Evolutionary conservation across 2,113 vertebrate genomes (phyloP), one percentile per base, ranked within the genome.

Genomic region (Brachyistius frenatus): DNA sequence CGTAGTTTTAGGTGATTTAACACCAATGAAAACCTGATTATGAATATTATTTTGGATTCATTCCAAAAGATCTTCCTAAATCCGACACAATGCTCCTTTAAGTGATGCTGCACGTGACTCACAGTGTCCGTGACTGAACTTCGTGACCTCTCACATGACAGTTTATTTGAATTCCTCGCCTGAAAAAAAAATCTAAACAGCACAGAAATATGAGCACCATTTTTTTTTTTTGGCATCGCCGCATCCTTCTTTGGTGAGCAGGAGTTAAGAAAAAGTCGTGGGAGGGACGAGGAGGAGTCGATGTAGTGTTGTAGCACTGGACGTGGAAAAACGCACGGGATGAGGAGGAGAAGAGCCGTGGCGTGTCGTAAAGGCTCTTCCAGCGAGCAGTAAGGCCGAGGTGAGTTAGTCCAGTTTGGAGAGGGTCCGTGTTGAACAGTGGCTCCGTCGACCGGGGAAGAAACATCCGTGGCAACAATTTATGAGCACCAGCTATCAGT

Each of bases 401-500:
- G 89, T 94, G 93, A 89, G 86, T 81, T 68, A 81, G 77, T 83
- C 79, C 76, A 72, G 80, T 63, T 7, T 61, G 71, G 74, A 77
- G 83, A 82, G 72, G 62, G 69, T 81, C 76, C 5, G 15, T 80
- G 86, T 83, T 89, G 86, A 89, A 85, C 91, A 89, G 89, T 83
- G 86, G 86, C 86, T 82, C 76, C 64, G 67, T 85, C 32, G 60
- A 71, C 88, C 86, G 73, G 63, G 73, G 73, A 80, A 36, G 92
- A 94, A 86, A 83, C 90, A 92, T 93, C 96, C 88, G 86, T 94
- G 95, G 93, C 91, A 94, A 96, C 94, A 94, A 61, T 92, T 81
- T n/a, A 57, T 39, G 95, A 98, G 97, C 96, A 98, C 97, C 97
- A 95, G 81, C 94, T 89, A 94, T 95, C 93, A 95, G 93, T 76